phyloP scores from a whole-genome alignment of 2,113 vertebrate species.

The Labrus mixtus region DNA sequence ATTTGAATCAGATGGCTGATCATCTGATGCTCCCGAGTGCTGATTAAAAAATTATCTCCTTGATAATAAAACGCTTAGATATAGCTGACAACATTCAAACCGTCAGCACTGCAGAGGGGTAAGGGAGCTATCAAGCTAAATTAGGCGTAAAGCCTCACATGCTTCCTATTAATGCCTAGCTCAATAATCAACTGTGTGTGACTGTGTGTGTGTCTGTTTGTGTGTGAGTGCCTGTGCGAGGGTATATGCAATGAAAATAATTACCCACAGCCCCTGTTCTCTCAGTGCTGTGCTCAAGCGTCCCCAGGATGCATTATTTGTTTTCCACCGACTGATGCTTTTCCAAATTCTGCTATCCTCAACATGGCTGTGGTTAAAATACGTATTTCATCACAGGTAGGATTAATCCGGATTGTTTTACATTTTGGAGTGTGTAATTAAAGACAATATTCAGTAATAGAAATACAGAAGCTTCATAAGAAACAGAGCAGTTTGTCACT shows the following conservation, averaged over 20 bases:
- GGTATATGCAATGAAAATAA: slow-evolving; percentile 25
- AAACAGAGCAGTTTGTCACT: neutral
- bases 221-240: neutral
- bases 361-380: neutral
- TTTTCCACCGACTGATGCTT: neutral
- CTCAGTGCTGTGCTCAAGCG: neutral
- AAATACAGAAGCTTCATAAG: too few relatives aligned
- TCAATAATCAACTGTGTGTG: slow-evolving; percentile 36
- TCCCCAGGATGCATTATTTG: neutral
- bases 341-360: neutral
- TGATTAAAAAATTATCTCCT: slow-evolving; percentile 70
- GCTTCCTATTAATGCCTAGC: slow-evolving; percentile 29
- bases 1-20: slow-evolving; percentile 62
- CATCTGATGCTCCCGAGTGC: slow-evolving; percentile 51
- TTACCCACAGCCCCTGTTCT: slow-evolving; percentile 19
- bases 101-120: slow-evolving; percentile 46
- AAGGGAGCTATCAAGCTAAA: slow-evolving; percentile 59
- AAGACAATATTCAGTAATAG: too few relatives aligned
- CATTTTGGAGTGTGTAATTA: neutral
- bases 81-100: slow-evolving; percentile 61
- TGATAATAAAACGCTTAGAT: slow-evolving; percentile 55
- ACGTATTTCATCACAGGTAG: slow-evolving; percentile 3
- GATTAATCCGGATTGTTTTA: neutral
- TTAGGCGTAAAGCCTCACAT: slow-evolving; percentile 41
- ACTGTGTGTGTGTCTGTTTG: neutral